Conservation (phyloP, 2,888 invertebrate genomes). For the Bhutanitis thaidina region DNA sequence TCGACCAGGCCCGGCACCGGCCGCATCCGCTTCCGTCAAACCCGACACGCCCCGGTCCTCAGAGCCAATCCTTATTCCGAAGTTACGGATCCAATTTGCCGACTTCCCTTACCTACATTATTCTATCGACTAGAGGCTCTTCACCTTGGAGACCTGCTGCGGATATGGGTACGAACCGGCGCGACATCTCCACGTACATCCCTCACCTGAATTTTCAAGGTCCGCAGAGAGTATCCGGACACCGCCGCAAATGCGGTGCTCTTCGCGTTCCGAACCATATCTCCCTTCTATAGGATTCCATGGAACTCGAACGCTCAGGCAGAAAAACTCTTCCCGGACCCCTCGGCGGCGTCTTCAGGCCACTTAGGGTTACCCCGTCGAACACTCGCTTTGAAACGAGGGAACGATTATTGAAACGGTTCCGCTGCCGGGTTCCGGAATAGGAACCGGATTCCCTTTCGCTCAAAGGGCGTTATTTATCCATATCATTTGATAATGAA, state of each 20-base stretch:
- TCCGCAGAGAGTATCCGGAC: slow-evolving; percentile 34
- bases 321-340: slow-evolving; percentile 71
- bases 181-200: slow-evolving; percentile 50
- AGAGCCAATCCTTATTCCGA: slow-evolving; percentile 81
- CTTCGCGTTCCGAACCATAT: slow-evolving; percentile 64
- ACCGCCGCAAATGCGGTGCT: slow-evolving; percentile 46
- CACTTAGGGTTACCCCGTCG: slow-evolving; percentile 59
- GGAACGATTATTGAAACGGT: slow-evolving; percentile 56
- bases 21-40: too few species aligned
- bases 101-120: slow-evolving; percentile 75
- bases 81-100: slow-evolving; percentile 81
- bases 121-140: slow-evolving; percentile 80
- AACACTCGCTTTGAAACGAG: slow-evolving; percentile 39
- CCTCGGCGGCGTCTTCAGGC: slow-evolving; percentile 78
- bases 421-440: too few species aligned
- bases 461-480: too few species aligned
- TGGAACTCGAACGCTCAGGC: slow-evolving; percentile 72
- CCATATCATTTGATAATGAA: too few species aligned
- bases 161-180: slow-evolving; percentile 83
- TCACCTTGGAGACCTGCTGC: slow-evolving; percentile 76
- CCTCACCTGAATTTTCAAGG: slow-evolving; percentile 20
- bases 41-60: slow-evolving; percentile 53
- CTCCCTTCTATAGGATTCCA: slow-evolving; percentile 71
- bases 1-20: slow-evolving; percentile 22
- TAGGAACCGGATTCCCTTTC: too few species aligned